Evolutionary conservation across 2,113 vertebrate genomes (phyloP).

Genomic region (Microcebus lehilahytsara): DNA sequence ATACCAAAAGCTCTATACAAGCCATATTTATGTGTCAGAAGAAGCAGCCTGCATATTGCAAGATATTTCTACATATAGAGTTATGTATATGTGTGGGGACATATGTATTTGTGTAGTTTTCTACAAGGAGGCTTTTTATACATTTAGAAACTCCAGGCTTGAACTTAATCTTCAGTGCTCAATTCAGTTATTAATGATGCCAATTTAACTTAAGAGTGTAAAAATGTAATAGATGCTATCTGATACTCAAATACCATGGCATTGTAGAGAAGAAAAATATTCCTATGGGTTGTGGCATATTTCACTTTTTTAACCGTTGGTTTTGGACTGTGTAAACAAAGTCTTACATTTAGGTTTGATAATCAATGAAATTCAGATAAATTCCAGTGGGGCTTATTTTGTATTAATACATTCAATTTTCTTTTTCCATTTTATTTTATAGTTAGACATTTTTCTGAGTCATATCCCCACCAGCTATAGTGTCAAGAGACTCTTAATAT

Average conservation of each 20-base stretch:
- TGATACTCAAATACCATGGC: not conserved
- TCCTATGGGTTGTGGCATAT: not conserved
- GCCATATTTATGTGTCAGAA: constrained; percentile 40
- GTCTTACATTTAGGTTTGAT: not conserved
- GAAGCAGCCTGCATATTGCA: not conserved
- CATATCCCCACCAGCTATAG: not conserved
- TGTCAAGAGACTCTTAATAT: not conserved
- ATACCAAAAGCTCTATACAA: not conserved
- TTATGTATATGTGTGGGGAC: not conserved
- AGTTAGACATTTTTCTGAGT: not conserved
- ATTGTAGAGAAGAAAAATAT: not conserved
- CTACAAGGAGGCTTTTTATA: not conserved
- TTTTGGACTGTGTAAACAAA: not conserved
- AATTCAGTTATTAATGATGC: not conserved
- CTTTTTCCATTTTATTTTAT: not conserved
- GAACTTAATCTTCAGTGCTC: not conserved
- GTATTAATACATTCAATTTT: not conserved
- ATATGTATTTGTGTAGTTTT: not conserved
- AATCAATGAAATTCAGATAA: not conserved
- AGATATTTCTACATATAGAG: not conserved
- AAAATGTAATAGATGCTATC: not conserved
- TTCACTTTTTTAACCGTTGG: not conserved
- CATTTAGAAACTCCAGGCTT: not conserved
- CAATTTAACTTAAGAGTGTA: not conserved
- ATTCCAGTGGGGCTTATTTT: not conserved